phyloP scores from a whole-genome alignment of 2,888 invertebrate species.

The Gisinianus flammeolus region DNA sequence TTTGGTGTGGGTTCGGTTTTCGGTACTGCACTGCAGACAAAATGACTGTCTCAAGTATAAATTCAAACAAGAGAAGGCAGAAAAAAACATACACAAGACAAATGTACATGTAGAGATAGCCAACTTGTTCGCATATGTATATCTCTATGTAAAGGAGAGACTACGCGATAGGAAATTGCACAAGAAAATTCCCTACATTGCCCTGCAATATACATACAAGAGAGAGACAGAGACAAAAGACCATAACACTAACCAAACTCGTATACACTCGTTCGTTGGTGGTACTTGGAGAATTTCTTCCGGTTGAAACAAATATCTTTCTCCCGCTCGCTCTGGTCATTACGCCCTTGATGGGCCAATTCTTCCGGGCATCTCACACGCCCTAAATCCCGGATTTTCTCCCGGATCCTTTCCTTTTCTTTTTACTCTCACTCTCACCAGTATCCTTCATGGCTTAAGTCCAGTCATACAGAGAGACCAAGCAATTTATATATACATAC shows the following conservation, averaged over 20 bases:
- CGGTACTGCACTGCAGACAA: constrained; percentile 6
- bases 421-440: constrained; percentile 9
- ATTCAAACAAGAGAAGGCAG: not conserved
- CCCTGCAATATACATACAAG: not conserved
- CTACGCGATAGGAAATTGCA: no score
- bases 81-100: not conserved
- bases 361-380: constrained; percentile 43
- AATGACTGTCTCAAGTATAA: not conserved
- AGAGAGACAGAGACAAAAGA: not conserved
- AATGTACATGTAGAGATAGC: not conserved
- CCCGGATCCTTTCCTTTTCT: constrained; percentile 4
- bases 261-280: no score
- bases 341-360: constrained; percentile 48
- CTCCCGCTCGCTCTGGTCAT: constrained; percentile 43
- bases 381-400: constrained; percentile 18
- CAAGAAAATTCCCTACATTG: no score
- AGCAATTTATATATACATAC: constrained; percentile 1
- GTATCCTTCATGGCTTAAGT: constrained; percentile 21
- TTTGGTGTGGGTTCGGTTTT: not conserved
- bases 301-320: constrained; percentile 41
- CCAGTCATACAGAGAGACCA: not conserved
- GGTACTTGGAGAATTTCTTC: constrained; percentile 43
- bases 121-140: not conserved
- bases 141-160: no score
- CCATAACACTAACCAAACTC: no score